A percentile compares a stretch with the other conserved stretches of the same genome.
Conservation (phyloP, 2,797 vertebrate species). For the Nothura maculosa region DNA sequence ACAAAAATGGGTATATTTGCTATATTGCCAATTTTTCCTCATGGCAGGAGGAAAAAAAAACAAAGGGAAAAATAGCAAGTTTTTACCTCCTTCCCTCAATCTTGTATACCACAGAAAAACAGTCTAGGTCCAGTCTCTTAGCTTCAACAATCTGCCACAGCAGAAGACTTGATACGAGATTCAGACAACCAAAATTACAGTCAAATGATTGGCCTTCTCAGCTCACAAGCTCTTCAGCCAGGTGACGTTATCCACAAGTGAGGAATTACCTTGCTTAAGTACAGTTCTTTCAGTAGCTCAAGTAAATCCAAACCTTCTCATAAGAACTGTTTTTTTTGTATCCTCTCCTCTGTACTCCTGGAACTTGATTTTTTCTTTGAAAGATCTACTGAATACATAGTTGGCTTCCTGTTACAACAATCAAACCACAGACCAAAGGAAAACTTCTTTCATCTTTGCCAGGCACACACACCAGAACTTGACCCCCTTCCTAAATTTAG, state of each 20-base stretch:
- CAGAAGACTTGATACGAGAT: not conserved
- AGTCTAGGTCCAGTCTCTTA: not conserved
- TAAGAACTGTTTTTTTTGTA: not conserved
- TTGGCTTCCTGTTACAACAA: not conserved
- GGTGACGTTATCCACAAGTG: not conserved
- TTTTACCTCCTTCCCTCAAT: not conserved
- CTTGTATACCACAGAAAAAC: fast-evolving
- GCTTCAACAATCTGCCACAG: not conserved
- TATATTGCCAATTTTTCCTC: not conserved
- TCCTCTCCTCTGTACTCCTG: not conserved
- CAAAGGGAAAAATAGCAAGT: not conserved
- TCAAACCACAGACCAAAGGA: not conserved
- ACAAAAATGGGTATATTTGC: not conserved
- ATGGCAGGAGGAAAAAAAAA: not conserved
- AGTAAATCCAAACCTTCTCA: not conserved
- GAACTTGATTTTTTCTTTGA: not conserved
- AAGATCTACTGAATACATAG: not conserved
- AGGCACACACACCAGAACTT: not conserved
- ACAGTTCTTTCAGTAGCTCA: not conserved
- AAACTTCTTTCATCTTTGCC: not conserved
- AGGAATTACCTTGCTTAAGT: not conserved
- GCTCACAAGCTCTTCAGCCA: not conserved
- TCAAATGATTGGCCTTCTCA: not conserved
- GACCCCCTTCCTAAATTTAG: not conserved
- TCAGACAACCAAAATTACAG: not conserved